Conservation (phyloP, 2,797 vertebrate species). For the Muraenolepis orangiensis region DNA sequence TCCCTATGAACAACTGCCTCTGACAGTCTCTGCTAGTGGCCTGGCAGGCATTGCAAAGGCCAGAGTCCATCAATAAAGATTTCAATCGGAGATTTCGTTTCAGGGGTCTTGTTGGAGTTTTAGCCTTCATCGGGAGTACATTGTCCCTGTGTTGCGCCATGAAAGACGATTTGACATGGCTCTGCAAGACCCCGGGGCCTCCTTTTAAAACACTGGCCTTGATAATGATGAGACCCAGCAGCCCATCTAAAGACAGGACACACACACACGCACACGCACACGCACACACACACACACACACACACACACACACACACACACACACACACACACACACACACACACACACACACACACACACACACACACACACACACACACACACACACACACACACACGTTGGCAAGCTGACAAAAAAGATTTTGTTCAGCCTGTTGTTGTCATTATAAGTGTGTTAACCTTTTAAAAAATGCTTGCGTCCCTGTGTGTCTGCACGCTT, state of each 20-base stretch:
- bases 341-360: too few relatives aligned
- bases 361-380: not conserved
- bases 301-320: not conserved
- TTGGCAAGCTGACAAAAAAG: not conserved
- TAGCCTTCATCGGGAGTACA: conserved; percentile 25
- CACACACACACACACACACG: not conserved
- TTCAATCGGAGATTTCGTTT: conserved; percentile 32
- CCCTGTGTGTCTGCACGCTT: not conserved
- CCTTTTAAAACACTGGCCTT: conserved; percentile 50
- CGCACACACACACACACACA: conserved; percentile 4
- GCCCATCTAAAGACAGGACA: conserved; percentile 21
- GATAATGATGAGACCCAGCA: conserved; percentile 41
- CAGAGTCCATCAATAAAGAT: conserved; percentile 6
- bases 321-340: too few relatives aligned
- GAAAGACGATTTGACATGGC: conserved; percentile 57
- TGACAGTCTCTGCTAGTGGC: not conserved
- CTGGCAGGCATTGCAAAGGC: not conserved
- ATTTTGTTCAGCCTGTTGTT: not conserved
- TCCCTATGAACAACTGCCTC: not conserved
- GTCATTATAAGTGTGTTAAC: not conserved
- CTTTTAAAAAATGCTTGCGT: not conserved
- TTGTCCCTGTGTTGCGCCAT: conserved; percentile 31
- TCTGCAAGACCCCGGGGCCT: conserved; percentile 38
- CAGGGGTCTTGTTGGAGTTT: conserved; percentile 33
- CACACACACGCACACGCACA: conserved; percentile 3